These are phyloP conservation scores for Smittia aterrima DNA, from an alignment of 2,888 invertebrate species.

Conservation along the genomic window DNA sequence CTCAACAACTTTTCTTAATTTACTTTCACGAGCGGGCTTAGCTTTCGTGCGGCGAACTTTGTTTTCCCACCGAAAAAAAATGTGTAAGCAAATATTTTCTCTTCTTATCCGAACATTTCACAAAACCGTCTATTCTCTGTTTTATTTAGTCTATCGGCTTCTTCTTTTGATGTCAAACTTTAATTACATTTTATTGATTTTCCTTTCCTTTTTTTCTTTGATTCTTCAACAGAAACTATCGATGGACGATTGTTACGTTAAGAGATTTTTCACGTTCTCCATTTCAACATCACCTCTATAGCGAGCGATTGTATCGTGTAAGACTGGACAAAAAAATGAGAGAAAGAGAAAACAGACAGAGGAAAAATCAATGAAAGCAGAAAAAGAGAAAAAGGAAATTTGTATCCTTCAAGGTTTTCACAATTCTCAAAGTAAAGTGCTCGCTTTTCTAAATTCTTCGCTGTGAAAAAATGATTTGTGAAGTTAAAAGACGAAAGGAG, in stretches of 20 bases:
- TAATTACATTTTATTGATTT: slow-evolving; percentile 29
- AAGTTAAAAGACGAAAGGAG: background rate
- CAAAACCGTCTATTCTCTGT: too few relatives aligned
- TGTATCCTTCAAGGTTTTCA: slow-evolving; percentile 15
- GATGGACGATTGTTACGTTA: background rate
- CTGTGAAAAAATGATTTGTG: background rate
- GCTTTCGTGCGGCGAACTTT: too few relatives aligned
- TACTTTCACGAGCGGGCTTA: background rate
- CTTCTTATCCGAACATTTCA: too few relatives aligned
- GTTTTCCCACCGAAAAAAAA: too few relatives aligned
- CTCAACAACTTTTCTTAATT: background rate
- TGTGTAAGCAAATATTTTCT: too few relatives aligned
- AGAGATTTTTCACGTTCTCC: background rate
- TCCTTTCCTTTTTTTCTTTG: background rate
- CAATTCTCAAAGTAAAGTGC: background rate
- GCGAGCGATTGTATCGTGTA: background rate
- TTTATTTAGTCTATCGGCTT: too few relatives aligned
- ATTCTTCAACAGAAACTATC: background rate
- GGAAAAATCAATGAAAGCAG: slow-evolving; percentile 3
- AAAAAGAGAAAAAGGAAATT: background rate
- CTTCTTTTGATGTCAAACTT: background rate
- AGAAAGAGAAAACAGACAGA: background rate
- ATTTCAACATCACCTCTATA: background rate
- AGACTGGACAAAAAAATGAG: background rate
- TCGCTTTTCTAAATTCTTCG: background rate